phyloP scores from a whole-genome alignment of 1,140 invertebrate species.

The Paraescarpia echinospica region DNA sequence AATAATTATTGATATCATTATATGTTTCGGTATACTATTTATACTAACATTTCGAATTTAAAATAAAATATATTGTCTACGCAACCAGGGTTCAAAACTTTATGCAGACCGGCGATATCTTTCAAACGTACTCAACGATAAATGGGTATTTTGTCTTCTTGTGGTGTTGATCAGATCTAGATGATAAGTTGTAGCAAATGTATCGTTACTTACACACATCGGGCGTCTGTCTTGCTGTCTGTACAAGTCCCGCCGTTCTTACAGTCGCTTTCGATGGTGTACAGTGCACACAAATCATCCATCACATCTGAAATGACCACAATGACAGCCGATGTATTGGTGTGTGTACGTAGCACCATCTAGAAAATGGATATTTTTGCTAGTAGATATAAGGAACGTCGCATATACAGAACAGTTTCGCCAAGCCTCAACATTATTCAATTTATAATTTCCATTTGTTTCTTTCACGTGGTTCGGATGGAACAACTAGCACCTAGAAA shows the following conservation, averaged over 20 bases:
- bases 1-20: not conserved
- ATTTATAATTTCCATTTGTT: too few relatives aligned
- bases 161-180: not conserved
- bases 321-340: not conserved
- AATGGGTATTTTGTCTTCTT: not conserved
- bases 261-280: not conserved
- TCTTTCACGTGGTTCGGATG: too few relatives aligned
- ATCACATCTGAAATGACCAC: not conserved
- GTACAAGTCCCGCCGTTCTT: not conserved
- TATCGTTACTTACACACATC: not conserved
- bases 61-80: too few relatives aligned
- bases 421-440: too few relatives aligned
- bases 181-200: not conserved
- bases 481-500: too few relatives aligned
- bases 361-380: too few relatives aligned
- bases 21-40: not conserved
- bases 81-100: too few relatives aligned
- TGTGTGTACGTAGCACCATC: not conserved
- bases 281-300: not conserved
- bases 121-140: too few relatives aligned
- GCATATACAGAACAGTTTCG: too few relatives aligned
- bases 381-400: too few relatives aligned
- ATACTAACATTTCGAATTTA: too few relatives aligned
- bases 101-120: too few relatives aligned
- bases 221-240: not conserved